A percentile compares a stretch with the other conserved stretches of the same genome.
Conservation (phyloP, 1,140 invertebrate genomes). For the Drosophila sturtevanti region DNA sequence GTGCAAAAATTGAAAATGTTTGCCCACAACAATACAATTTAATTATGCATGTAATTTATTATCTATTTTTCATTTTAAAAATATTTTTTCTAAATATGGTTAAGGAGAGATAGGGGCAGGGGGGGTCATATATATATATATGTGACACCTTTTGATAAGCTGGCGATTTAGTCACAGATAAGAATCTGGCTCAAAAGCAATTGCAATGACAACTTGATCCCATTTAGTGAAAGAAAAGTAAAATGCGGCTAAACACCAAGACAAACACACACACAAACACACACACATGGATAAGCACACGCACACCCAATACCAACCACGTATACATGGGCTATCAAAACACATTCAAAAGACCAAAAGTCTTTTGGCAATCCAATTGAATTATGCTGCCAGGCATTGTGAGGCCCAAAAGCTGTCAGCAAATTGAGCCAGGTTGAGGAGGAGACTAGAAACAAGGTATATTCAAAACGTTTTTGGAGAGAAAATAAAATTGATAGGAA, state of each 20-base stretch:
- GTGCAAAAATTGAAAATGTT: background rate
- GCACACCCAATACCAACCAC: background rate
- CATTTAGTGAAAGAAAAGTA: constrained; percentile 22
- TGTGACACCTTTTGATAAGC: constrained; percentile 15
- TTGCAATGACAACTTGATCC: constrained; percentile 65
- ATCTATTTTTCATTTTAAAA: too few relatives aligned
- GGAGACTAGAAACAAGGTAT: background rate
- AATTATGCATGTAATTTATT: constrained; percentile 3
- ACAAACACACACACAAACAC: background rate
- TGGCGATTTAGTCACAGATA: constrained; percentile 46
- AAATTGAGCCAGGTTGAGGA: constrained; percentile 50
- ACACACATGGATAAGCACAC: too few relatives aligned
- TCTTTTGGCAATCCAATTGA: constrained; percentile 70
- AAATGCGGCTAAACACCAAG: constrained; percentile 19
- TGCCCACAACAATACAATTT: background rate
- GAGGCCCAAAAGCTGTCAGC: constrained; percentile 57
- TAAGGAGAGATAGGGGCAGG: too few relatives aligned
- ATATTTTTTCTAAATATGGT: too few relatives aligned
- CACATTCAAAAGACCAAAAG: constrained; percentile 39
- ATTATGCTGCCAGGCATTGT: constrained; percentile 69
- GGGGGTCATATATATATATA: background rate
- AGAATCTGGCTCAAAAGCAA: constrained; percentile 52
- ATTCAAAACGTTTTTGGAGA: background rate
- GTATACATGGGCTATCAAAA: constrained; percentile 40
- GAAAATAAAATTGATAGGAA: background rate